Conservation (phyloP, 2,888 invertebrate species). For the Lasioglossum oenotherae region DNA sequence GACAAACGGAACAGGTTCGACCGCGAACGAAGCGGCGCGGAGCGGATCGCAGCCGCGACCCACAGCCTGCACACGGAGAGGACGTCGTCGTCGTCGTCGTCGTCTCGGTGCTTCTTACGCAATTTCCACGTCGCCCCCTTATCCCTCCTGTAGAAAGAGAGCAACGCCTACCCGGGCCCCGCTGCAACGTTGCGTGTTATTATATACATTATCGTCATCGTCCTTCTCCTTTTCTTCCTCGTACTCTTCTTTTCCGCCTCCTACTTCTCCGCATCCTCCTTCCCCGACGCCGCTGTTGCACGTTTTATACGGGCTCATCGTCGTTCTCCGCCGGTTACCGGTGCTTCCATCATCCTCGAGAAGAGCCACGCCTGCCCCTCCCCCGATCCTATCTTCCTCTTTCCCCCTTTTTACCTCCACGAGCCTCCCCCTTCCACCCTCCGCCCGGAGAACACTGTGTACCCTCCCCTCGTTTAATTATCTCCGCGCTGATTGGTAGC, state of each 20-base stretch:
- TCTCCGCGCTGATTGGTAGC: constrained; percentile 83
- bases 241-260: constrained; percentile 37
- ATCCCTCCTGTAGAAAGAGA: constrained; percentile 42
- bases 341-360: constrained; percentile 81
- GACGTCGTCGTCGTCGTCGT: constrained; percentile 18
- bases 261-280: constrained; percentile 37
- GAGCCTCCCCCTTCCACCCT: constrained; percentile 34
- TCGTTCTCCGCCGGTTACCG: constrained; percentile 74
- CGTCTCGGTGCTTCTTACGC: constrained; percentile 49
- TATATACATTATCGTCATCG: constrained; percentile 65
- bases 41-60: constrained; percentile 33
- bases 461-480: constrained; percentile 83
- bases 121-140: constrained; percentile 41
- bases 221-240: constrained; percentile 37
- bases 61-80: constrained; percentile 5
- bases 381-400: constrained; percentile 79
- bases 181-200: constrained; percentile 53
- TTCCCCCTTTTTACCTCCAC: constrained; percentile 63
- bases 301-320: constrained; percentile 69
- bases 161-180: constrained; percentile 40
- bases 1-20: constrained; percentile 49
- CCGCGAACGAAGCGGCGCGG: constrained; percentile 24
- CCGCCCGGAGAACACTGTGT: constrained; percentile 57
- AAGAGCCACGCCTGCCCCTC: constrained; percentile 82
- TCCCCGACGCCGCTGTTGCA: neutral